Conservation (phyloP, 2,888 invertebrate species). For the Nowickia ferox region DNA sequence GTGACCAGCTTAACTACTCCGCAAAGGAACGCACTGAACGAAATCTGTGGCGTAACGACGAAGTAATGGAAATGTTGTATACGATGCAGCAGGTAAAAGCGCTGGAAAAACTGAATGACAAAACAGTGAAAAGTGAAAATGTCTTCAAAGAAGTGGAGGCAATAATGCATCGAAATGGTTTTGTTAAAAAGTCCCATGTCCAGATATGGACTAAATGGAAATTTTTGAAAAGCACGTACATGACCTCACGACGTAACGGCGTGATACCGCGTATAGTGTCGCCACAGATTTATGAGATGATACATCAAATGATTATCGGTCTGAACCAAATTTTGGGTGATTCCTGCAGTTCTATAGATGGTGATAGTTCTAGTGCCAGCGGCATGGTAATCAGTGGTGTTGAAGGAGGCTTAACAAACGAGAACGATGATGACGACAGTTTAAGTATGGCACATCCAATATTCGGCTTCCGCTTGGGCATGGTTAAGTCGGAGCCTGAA, state of each 20-base stretch:
- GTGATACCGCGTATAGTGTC: slow-evolving; percentile 80
- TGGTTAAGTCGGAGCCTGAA: slow-evolving; percentile 80
- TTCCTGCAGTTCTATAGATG: slow-evolving; percentile 76
- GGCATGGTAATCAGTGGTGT: slow-evolving; percentile 66
- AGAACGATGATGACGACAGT: slow-evolving; percentile 72
- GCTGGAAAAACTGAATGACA: slow-evolving; percentile 79
- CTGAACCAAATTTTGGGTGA: slow-evolving; percentile 73
- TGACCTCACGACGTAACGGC: slow-evolving; percentile 81
- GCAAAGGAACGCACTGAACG: slow-evolving; percentile 78
- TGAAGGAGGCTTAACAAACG: slow-evolving; percentile 60
- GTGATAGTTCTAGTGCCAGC: slow-evolving; percentile 70
- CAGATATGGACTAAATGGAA: slow-evolving; percentile 83
- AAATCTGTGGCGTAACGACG: slow-evolving; percentile 81
- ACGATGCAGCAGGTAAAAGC: slow-evolving; percentile 81
- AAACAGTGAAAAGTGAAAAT: slow-evolving; percentile 81
- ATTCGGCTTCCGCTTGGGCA: slow-evolving; percentile 81
- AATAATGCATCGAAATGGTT: slow-evolving; percentile 80
- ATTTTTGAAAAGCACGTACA: slow-evolving; percentile 82
- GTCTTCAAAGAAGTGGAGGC: slow-evolving; percentile 81
- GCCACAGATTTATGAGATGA: slow-evolving; percentile 77
- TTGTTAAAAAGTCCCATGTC: slow-evolving; percentile 80
- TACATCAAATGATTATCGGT: slow-evolving; percentile 77
- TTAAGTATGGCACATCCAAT: slow-evolving; percentile 80
- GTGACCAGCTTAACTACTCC: slow-evolving; percentile 34
- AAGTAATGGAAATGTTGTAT: slow-evolving; percentile 80